Evolutionary conservation across 2,888 invertebrate genomes (phyloP).

Genomic region (Lymantria monacha): DNA sequence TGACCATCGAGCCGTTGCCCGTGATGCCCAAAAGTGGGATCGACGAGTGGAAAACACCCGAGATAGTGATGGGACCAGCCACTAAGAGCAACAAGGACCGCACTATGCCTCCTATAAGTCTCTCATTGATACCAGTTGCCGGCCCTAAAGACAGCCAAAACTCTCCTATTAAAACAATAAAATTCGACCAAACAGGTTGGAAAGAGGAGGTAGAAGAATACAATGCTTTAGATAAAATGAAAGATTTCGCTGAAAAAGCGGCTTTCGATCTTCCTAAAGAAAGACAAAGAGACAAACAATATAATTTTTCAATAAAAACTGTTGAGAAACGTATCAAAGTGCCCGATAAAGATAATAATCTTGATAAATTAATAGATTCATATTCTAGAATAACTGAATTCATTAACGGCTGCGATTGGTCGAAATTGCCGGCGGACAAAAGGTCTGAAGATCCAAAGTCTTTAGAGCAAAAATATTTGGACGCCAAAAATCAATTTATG

Average conservation of each 20-base stretch:
- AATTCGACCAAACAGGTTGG: slow-evolving; percentile 58
- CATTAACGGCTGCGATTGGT: slow-evolving; percentile 78
- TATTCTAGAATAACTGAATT: slow-evolving; percentile 76
- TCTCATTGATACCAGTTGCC: slow-evolving; percentile 72
- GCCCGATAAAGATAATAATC: slow-evolving; percentile 61
- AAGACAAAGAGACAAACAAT: slow-evolving; percentile 52
- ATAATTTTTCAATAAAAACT: slow-evolving; percentile 36
- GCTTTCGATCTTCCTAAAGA: slow-evolving; percentile 72
- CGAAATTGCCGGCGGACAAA: slow-evolving; percentile 56
- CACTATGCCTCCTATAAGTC: slow-evolving; percentile 72
- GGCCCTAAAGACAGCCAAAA: slow-evolving; percentile 57
- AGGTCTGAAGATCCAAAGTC: slow-evolving; percentile 58
- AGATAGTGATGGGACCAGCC: slow-evolving; percentile 60
- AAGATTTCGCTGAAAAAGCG: slow-evolving; percentile 76
- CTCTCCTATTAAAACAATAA: slow-evolving; percentile 60
- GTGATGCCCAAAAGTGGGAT: slow-evolving; percentile 44
- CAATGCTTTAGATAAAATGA: slow-evolving; percentile 78
- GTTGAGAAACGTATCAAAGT: slow-evolving; percentile 48
- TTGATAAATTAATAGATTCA: slow-evolving; percentile 68
- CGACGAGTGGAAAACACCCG: slow-evolving; percentile 68
- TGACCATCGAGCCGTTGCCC: slow-evolving; percentile 73
- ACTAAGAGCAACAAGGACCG: slow-evolving; percentile 59
- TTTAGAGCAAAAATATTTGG: slow-evolving; percentile 70
- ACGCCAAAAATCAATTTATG: slow-evolving; percentile 78
- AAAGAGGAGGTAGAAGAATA: slow-evolving; percentile 67